phyloP scores from a whole-genome alignment of 2,888 invertebrate genomes.

The Oligia fasciuncula region DNA sequence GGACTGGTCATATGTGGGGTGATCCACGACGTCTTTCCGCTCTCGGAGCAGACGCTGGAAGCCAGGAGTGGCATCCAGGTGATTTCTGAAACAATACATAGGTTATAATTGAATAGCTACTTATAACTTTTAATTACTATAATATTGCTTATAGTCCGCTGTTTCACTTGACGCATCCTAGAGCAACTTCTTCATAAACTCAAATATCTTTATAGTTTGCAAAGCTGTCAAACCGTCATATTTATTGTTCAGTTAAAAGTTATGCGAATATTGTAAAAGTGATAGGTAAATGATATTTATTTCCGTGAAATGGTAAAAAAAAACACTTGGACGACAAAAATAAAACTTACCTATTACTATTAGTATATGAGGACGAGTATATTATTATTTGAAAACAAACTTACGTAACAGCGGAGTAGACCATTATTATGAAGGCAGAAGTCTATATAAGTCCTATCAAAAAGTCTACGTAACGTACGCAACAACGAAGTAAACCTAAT shows the following conservation, averaged over 20 bases:
- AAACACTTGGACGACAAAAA: neutral
- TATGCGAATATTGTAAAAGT: neutral
- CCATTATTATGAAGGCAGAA: neutral
- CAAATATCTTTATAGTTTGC: neutral
- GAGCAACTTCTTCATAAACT: neutral
- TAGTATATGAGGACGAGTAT: neutral
- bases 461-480: neutral
- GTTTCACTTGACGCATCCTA: neutral
- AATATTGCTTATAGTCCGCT: neutral
- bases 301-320: neutral
- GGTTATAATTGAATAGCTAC: neutral
- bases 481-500: neutral
- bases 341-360: neutral
- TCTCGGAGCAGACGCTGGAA: slow-evolving; percentile 66
- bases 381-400: neutral
- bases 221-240: no score
- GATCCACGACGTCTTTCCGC: slow-evolving; percentile 66
- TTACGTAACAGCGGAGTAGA: slow-evolving; percentile 1
- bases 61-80: slow-evolving; percentile 66
- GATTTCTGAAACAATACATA: slow-evolving; percentile 69
- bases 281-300: neutral
- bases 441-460: no score
- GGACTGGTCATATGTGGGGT: slow-evolving; percentile 52
- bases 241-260: no score
- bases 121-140: neutral